Evolutionary conservation across 2,113 vertebrate genomes (phyloP), one percentile per base, ranked within the genome.

Genomic region (Oophaga pumilio): DNA sequence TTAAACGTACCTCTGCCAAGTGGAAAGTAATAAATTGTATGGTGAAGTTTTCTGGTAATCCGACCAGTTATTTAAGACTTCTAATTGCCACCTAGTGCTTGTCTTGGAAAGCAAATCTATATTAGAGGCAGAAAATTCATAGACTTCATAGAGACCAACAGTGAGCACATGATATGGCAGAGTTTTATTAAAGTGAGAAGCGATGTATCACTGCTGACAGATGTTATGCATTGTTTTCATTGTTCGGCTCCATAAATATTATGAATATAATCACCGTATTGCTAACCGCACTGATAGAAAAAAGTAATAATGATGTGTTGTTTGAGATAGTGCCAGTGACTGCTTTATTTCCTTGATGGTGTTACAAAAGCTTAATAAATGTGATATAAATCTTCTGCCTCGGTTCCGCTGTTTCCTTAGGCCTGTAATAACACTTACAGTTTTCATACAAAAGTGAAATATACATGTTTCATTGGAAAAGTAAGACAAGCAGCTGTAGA

Each of bases 201-300:
- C 90, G 92, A 93, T 93, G 90, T 90, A 93, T 94, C 91, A 90
- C 90, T 66, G 77, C 91, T 89, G 91, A 91, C 92, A 92, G 88
- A 85, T 90, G 92, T 90, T 85, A 89, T 90, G 89, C 85, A 89
- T 90, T 90, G 90, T 92, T 94, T 94, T 94, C 92, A 90, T 90
- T 93, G 94, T 86, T 90, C 87, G 81, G 90, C 91, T 92, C 93
- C 93, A 94, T 93, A 94, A 94, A 92, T 94, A 94, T 93, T 92
- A 92, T 17, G 89, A 94, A 91, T 92, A 92, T 17, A 89, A 94
- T 91, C 85, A 91, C 73, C 33, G 50, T 56, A 76, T 64, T 43
- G 57, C 93, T 93, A 92, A 94, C 90, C 92, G 91, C 90, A 91
- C 91, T 91, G 90, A 91, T 94, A 89, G 90, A 94, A 93, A 93